Conservation (phyloP, 2,797 vertebrate genomes). For the Danio albolineatus region DNA sequence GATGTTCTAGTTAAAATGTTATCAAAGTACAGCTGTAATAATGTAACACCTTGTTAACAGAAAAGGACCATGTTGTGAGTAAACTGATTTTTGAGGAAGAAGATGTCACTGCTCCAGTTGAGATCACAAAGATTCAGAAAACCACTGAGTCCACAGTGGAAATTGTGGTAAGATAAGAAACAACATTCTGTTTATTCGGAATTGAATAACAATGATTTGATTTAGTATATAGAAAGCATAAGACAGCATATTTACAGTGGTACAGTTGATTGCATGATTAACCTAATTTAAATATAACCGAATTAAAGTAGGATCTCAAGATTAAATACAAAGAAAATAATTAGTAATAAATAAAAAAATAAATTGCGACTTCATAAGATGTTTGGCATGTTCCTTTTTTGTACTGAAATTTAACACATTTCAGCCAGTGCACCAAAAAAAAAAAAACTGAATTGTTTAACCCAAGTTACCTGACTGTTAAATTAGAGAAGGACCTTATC, state of each 20-base stretch:
- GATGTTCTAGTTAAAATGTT: background rate
- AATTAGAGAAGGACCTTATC: background rate
- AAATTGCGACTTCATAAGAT: background rate
- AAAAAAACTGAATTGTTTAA: background rate
- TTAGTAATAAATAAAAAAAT: background rate
- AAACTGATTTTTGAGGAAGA: slow-evolving; percentile 53
- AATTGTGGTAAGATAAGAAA: slow-evolving; percentile 53
- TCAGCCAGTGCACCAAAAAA: background rate
- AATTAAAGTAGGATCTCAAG: background rate
- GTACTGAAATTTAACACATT: background rate
- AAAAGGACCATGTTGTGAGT: slow-evolving; percentile 58
- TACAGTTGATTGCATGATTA: too few relatives aligned
- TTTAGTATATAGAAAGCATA: too few relatives aligned
- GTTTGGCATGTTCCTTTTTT: too few relatives aligned
- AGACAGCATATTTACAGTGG: too few relatives aligned
- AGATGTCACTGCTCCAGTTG: slow-evolving; percentile 59
- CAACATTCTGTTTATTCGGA: too few relatives aligned
- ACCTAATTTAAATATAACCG: background rate
- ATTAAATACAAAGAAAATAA: background rate
- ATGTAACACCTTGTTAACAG: slow-evolving; percentile 50
- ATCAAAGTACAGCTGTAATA: background rate
- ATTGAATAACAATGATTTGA: background rate
- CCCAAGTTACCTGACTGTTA: background rate
- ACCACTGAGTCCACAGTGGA: slow-evolving; percentile 63
- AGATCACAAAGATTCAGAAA: slow-evolving; percentile 57